These are phyloP conservation scores for Brachionichthys hirsutus DNA, from an alignment of 2,113 vertebrate genomes.

Conservation along the genomic window DNA sequence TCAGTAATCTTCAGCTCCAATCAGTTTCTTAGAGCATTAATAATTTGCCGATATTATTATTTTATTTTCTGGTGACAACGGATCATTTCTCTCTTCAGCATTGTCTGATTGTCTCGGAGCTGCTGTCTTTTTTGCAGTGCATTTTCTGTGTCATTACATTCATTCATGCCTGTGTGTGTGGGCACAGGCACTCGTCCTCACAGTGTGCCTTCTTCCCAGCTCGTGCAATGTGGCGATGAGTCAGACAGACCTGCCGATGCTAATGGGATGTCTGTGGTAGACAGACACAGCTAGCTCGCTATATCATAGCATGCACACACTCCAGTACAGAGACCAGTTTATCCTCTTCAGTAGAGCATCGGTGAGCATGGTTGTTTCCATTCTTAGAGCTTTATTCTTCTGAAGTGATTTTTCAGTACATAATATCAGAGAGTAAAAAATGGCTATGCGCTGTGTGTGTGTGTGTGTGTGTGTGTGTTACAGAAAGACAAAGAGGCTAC, in stretches of 20 bases:
- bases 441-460: constrained; percentile 13
- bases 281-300: constrained; percentile 10
- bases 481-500: constrained; percentile 20
- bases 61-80: no score
- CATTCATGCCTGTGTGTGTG: constrained; percentile 46
- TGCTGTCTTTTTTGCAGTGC: no score
- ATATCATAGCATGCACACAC: neutral
- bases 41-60: no score
- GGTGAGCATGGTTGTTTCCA: constrained; percentile 8
- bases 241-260: constrained; percentile 61
- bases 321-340: constrained; percentile 4
- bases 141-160: constrained; percentile 28
- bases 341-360: constrained; percentile 1
- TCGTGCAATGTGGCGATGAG: constrained; percentile 52
- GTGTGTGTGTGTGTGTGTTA: neutral
- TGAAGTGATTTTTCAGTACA: constrained; percentile 12
- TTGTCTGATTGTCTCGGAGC: no score
- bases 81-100: no score
- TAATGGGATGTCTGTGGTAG: constrained; percentile 54
- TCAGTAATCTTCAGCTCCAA: no score
- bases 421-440: constrained; percentile 28
- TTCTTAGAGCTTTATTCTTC: constrained; percentile 19
- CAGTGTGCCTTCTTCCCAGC: constrained; percentile 43
- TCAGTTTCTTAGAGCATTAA: no score
- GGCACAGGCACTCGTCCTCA: constrained; percentile 44